Conservation (phyloP, 1,140 invertebrate species). For the Chionoecetes opilio region DNA sequence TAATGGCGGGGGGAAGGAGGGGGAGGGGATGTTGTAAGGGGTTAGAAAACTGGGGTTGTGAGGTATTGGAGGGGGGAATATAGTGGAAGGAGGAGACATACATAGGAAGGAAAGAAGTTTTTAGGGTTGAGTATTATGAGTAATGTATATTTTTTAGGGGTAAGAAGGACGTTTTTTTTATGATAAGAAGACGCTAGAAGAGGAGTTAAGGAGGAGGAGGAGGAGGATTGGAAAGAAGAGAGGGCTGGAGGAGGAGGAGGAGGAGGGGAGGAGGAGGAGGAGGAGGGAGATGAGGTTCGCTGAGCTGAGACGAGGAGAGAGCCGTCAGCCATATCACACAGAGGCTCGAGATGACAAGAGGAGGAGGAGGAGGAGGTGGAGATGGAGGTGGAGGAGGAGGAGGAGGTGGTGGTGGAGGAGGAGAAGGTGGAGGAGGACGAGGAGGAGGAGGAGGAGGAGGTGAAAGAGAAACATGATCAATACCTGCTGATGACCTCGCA, state of each 20-base stretch:
- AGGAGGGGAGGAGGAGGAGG: not conserved
- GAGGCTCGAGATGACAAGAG: conserved; percentile 24
- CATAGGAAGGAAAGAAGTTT: not conserved
- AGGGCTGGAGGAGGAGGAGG: not conserved
- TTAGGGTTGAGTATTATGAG: not conserved
- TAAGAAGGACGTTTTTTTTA: not conserved
- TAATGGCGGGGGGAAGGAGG: no score
- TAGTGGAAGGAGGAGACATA: not conserved
- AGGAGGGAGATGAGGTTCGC: not conserved
- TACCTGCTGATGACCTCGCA: conserved; percentile 15
- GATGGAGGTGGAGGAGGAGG: not conserved
- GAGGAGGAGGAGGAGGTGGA: not conserved
- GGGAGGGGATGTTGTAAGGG: no score
- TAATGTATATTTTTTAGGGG: not conserved
- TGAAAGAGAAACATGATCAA: conserved; percentile 30
- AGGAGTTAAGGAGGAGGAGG: not conserved
- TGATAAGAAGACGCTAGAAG: not conserved
- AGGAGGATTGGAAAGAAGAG: not conserved
- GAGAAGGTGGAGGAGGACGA: not conserved
- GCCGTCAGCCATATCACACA: conserved; percentile 4
- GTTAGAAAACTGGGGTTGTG: not conserved
- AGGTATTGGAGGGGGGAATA: not conserved
- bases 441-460: conserved; percentile 22
- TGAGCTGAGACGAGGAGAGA: conserved; percentile 23
- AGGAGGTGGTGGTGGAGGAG: not conserved